Evolutionary conservation across 2,888 invertebrate genomes (phyloP), one percentile per base, ranked within the genome.

Genomic region (Ophioninae sp.): DNA sequence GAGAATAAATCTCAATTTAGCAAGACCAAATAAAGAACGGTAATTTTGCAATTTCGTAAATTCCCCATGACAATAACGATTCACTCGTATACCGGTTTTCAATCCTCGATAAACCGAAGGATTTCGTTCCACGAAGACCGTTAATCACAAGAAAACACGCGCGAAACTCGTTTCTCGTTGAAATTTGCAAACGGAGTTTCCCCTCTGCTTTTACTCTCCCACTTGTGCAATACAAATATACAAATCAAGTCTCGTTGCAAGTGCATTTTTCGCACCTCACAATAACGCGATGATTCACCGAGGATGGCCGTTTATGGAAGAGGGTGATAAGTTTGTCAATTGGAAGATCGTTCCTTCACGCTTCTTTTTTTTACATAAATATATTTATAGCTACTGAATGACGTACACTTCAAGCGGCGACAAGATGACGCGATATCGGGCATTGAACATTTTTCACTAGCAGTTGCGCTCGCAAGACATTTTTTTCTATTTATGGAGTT

Each of bases 321-420:
- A 65, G 65, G 23, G 41, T 65, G 56, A 65, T 56, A 75, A 75
- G 50, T 64, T 39, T 57, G 23, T 72, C 56, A 23, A 79, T 64
- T 30, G 44, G 23, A 59, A 44, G 44, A 59, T 39, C 67, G 8
- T 41, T 76, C 21, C 41, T 68, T 67, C 74, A 21, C 37, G 10
- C 17, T 21, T 72, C 50, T 65, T 44, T 80, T 83, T 70, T 83
- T 67, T 72, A 84, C 62, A 84, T 81, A 81, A 75, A 84, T 81
- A 84, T 79, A 81, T 79, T 75, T 79, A 76, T 81, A 62, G 74
- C 39, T 41, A n/a, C 62, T 62, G 61, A 81, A 81, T 79, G 81
- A 67, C 59, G 41, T 64, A 81, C 62, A 70, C 75, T 81, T 81
- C 80, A 83, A 81, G 74, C 79, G 39, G 37, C 69, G 79, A 74